Base-by-base conservation (phyloP, 2,797 vertebrate genomes). In the Jordanella pulchra region DNA sequence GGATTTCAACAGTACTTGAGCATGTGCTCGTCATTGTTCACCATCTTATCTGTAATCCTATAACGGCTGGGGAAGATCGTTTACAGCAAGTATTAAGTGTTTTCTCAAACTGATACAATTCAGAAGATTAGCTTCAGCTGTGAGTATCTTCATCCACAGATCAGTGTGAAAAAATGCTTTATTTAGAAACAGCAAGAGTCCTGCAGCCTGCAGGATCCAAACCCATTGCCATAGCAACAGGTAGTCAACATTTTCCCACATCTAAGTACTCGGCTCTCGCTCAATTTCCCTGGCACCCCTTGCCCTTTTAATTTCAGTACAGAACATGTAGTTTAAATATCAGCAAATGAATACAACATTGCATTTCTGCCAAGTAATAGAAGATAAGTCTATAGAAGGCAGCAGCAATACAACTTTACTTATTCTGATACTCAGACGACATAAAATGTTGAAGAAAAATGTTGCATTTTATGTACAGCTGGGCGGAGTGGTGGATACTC, bases 141-240 rank as follows among this genome's bases (percentile, higher is more conserved):
- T 80, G 83, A 89, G 81, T 79, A 89, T 89, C 88, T 91, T 89
- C 90, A 90, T 89, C 89, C 80, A 80, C 87, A 84, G 90, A 93
- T 91, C 86, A 87, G 92, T 86, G 90, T 87, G 89, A 89, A 85
- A 85, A 80, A 86, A 80, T 82, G 86, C 94, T 95, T 95, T 95
- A 94, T 94, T 94, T 94, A 94, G 94, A 95, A 88, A 94, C 89
- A 93, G 83, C 91, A 85, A 89, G 91, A 93, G 92, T 93, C 93
- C 91, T 89, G 88, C 88, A 90, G 92, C 91, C 89, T 88, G 90
- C 87, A 87, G 91, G 89, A 92, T 92, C 91, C 86, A 92, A 92
- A 91, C 81, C 78, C 79, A 92, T 95, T 79, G 89, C 92, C 93
- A 94, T 95, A 93, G 93, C 93, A 94, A 95, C 94, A 93, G 87